Conservation (phyloP, 2,888 invertebrate genomes). For the Pammene fasciana region DNA sequence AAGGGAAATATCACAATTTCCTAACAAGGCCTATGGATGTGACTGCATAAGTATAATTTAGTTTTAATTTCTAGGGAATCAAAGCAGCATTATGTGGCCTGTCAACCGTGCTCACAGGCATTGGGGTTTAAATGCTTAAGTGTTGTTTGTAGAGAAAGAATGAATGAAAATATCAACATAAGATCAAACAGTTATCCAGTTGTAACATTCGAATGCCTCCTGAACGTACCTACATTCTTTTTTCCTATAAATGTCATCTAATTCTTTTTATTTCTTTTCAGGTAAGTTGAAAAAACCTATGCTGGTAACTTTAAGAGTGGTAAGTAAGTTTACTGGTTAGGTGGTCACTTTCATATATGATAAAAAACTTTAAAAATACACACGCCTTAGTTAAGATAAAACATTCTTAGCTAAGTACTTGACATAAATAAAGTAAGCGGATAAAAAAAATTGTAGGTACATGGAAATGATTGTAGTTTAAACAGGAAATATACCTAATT, state of each 20-base stretch:
- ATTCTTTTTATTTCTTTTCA: slow-evolving; percentile 19
- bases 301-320: not conserved
- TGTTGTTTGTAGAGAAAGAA: not conserved
- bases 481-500: too few relatives aligned
- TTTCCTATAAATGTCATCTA: not conserved
- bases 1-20: slow-evolving; percentile 29
- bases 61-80: slow-evolving; percentile 35
- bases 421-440: too few relatives aligned
- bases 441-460: too few relatives aligned
- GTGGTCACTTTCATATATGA: not conserved
- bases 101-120: slow-evolving; percentile 18
- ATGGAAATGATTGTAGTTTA: too few relatives aligned
- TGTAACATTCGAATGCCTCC: too few relatives aligned
- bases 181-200: too few relatives aligned
- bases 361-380: too few relatives aligned
- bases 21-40: slow-evolving; percentile 15
- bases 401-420: too few relatives aligned
- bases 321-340: not conserved
- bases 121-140: slow-evolving; percentile 14
- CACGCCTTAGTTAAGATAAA: too few relatives aligned
- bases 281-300: slow-evolving; percentile 25
- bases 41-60: slow-evolving; percentile 33
- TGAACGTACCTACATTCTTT: too few relatives aligned
- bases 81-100: slow-evolving; percentile 32
- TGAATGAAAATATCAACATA: too few relatives aligned